Percentiles rank a stretch among this genome's conserved stretches.
phyloP scores from a whole-genome alignment of 2,888 invertebrate species.

The Taenaris catops region DNA sequence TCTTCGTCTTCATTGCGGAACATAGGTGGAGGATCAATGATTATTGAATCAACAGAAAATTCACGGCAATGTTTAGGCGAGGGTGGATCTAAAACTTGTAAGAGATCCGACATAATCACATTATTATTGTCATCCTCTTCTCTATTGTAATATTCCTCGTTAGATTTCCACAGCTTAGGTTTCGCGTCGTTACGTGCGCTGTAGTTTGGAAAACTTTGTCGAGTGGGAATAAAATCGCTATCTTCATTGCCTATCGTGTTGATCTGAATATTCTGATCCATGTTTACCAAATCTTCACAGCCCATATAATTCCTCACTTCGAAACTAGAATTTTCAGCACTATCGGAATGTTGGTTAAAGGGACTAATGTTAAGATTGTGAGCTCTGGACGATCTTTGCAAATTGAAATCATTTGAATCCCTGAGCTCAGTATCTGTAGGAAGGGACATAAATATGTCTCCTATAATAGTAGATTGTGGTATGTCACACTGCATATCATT shows the following conservation, averaged over 20 bases:
- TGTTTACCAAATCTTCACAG: slow-evolving; percentile 84
- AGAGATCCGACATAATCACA: slow-evolving; percentile 37
- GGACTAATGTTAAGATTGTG: slow-evolving; percentile 34
- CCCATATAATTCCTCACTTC: slow-evolving; percentile 79
- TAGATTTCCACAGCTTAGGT: slow-evolving; percentile 65
- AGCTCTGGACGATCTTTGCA: slow-evolving; percentile 31
- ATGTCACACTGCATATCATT: slow-evolving; percentile 58
- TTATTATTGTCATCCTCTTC: slow-evolving; percentile 37
- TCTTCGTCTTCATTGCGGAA: slow-evolving; percentile 73
- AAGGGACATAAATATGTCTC: slow-evolving; percentile 51
- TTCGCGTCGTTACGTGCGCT: slow-evolving; percentile 64
- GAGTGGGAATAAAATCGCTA: slow-evolving; percentile 60
- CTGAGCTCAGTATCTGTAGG: slow-evolving; percentile 26
- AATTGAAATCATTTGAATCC: slow-evolving; percentile 25
- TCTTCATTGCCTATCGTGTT: slow-evolving; percentile 51
- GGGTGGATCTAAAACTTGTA: slow-evolving; percentile 60
- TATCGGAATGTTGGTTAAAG: slow-evolving; percentile 79
- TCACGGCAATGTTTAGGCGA: slow-evolving; percentile 49
- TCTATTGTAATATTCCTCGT: slow-evolving; percentile 52
- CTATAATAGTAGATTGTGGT: slow-evolving; percentile 36
- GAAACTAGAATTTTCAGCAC: slow-evolving; percentile 80
- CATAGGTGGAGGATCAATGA: slow-evolving; percentile 81
- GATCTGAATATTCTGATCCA: slow-evolving; percentile 81
- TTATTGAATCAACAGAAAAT: slow-evolving; percentile 50
- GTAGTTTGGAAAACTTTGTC: slow-evolving; percentile 84